phyloP scores from a whole-genome alignment of 2,888 invertebrate genomes.

The Eilema sororculum region DNA sequence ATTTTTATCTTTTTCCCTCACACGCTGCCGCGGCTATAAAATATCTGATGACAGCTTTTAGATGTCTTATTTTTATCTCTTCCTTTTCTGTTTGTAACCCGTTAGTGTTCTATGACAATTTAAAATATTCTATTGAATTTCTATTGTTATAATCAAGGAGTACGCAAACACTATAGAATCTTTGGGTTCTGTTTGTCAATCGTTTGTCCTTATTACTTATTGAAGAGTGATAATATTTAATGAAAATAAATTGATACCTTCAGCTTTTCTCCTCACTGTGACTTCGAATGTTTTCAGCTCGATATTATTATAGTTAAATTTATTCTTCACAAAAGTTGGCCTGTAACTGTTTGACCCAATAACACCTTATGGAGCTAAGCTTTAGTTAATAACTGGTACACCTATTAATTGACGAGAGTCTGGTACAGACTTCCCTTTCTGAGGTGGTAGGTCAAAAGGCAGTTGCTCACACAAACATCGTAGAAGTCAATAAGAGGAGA shows the following conservation, averaged over 20 bases:
- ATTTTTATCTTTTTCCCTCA: conserved; percentile 2
- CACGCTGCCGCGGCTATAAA: neutral
- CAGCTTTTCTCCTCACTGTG: too few relatives aligned
- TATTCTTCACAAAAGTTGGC: too few relatives aligned
- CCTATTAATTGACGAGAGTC: too few relatives aligned
- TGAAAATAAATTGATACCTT: neutral
- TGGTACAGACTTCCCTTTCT: too few relatives aligned
- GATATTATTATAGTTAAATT: too few relatives aligned
- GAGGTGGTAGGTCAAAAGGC: too few relatives aligned
- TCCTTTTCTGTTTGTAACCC: neutral
- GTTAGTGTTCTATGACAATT: neutral
- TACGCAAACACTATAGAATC: neutral
- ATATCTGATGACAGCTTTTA: conserved; percentile 10
- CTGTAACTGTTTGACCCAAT: too few relatives aligned
- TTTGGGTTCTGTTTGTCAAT: neutral
- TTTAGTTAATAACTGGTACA: too few relatives aligned
- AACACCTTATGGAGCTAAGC: too few relatives aligned
- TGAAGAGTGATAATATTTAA: neutral
- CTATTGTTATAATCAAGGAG: neutral
- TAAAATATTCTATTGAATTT: neutral
- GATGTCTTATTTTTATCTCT: conserved; percentile 3
- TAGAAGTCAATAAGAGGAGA: too few relatives aligned
- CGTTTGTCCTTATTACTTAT: neutral
- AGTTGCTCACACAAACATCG: too few relatives aligned
- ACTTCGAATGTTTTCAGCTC: too few relatives aligned